Evolutionary conservation across 2,113 vertebrate genomes (phyloP), one percentile per base, ranked within the genome.

Genomic region (Nettapus auritus): DNA sequence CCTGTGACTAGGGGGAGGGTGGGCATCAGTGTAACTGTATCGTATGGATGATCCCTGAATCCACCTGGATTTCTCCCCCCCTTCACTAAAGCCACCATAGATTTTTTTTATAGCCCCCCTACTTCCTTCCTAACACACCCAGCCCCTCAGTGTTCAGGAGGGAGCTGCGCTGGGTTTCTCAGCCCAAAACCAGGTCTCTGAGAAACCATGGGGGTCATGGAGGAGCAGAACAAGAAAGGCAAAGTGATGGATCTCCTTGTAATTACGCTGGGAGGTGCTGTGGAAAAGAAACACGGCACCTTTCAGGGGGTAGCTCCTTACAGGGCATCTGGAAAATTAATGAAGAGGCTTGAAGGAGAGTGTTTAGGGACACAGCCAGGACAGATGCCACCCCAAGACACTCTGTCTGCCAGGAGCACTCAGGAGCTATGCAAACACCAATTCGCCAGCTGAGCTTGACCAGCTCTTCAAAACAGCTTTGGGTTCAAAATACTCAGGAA

Each of bases 371-470:
- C 66, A 59, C 15, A 78, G 60, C 5, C 82, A 85, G 82, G 36
- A 14, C 46, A 73, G 42, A 82, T 46, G 14, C 38, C n/a, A 75
- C 11, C 40, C 38, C 66, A 36, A 46, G 52, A 84, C 29, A 23
- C 59, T 46, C 38, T 48, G 50, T 19, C 53, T 40, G 8, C 18
- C 56, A 74, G 84, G 26, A 84, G 36, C 33, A 38, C 71, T 34
- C n/a, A 13, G 68, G 34, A 63, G 26, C 29, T 60, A 15, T 23
- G 44, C 40, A 57, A 78, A 67, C 15, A 13, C 56, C 40, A 40
- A 31, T 64, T 34, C 53, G 5, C 53, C 66, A 57, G 44, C 42
- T 13, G n/a, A 2, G 3, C 34, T 34, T 0, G 0, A 44, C 6
- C 11, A 34, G 44, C 36, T 44, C n/a, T 52, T 80, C 56, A 56